These are phyloP conservation scores for Theristicus caerulescens DNA, from an alignment of 2,113 vertebrate species.

Conservation along the genomic window DNA sequence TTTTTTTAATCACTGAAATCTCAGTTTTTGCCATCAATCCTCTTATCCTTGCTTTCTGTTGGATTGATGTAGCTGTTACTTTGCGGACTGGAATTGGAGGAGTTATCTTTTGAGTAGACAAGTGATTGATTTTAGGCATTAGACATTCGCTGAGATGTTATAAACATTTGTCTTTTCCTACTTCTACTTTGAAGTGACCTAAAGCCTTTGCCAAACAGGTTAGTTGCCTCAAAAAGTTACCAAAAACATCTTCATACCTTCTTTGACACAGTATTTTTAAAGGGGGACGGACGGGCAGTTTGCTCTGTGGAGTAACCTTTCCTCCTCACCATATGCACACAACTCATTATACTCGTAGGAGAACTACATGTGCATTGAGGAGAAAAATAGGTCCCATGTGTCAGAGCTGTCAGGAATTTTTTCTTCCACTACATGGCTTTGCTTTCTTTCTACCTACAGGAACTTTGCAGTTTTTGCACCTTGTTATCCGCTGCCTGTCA, in stretches of 20 bases:
- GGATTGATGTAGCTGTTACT: constrained; percentile 42
- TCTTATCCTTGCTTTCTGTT: constrained; percentile 28
- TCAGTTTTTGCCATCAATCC: constrained; percentile 23
- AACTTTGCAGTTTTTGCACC: constrained; percentile 32
- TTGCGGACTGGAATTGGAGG: background rate
- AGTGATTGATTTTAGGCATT: constrained; percentile 47
- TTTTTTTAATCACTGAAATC: constrained; percentile 17
- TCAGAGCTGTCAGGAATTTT: constrained; percentile 46
- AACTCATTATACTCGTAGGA: background rate
- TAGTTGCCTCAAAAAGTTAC: background rate
- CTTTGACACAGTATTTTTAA: background rate
- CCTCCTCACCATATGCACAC: background rate
- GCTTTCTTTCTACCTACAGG: constrained; percentile 20
- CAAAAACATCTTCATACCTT: background rate
- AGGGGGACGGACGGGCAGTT: background rate
- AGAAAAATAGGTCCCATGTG: constrained; percentile 42
- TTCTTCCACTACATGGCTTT: constrained; percentile 57
- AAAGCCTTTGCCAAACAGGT: background rate
- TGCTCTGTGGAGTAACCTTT: background rate
- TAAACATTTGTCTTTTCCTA: constrained; percentile 59
- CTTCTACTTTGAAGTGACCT: background rate
- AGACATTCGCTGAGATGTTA: background rate
- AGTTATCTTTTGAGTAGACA: constrained; percentile 18
- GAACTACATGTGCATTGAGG: background rate
- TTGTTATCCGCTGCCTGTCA: constrained; percentile 29